Evolutionary conservation across 2,797 vertebrate genomes (phyloP), one percentile per base, ranked within the genome.

Genomic region (Philypnodon macrostomus): DNA sequence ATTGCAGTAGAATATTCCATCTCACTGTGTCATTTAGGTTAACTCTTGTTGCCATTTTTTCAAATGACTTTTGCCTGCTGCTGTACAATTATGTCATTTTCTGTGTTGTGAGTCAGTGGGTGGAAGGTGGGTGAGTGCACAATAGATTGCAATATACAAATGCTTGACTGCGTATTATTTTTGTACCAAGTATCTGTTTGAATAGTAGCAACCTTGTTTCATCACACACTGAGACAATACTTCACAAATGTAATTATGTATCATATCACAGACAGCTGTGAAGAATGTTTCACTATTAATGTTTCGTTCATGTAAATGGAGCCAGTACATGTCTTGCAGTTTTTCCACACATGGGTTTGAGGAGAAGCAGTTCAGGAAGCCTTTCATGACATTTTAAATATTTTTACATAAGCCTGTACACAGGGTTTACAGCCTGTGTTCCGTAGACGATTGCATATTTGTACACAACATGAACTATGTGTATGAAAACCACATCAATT

Each of bases 251-350:
- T 63, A 75, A 82, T 81, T 75, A 71, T 50, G 55, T 62, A 13
- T 23, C 35, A 57, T 68, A 46, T 73, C 52, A 51, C 45, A 29
- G 48, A 50, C 61, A 53, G 39, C 47, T 41, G 50, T 47, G 26
- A 67, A 63, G 49, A 61, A 37, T 55, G 53, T 71, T 80, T 72
- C 74, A 81, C 66, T 81, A 23, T 50, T 69, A 71, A 77, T 82
- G 50, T 31, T 58, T 69, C 48, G 38, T 63, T 75, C 69, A 73
- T 73, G 60, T 59, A 74, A 68, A 68, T 70, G 63, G 8, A 13
- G 33, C 46, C 42, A 23, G 57, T 52, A 61, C 37, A 47, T 60
- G 34, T 36, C 54, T 48, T 54, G 13, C 21, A 33, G 45, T 37
- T 45, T 59, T 26, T 34, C n/a, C 41, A 18, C n/a, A 34, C 21